A percentile compares a stretch with the other conserved stretches of the same genome.
These are phyloP conservation scores for Periophthalmus modestus DNA, from an alignment of 2,113 vertebrate genomes.

Conservation along the genomic window DNA sequence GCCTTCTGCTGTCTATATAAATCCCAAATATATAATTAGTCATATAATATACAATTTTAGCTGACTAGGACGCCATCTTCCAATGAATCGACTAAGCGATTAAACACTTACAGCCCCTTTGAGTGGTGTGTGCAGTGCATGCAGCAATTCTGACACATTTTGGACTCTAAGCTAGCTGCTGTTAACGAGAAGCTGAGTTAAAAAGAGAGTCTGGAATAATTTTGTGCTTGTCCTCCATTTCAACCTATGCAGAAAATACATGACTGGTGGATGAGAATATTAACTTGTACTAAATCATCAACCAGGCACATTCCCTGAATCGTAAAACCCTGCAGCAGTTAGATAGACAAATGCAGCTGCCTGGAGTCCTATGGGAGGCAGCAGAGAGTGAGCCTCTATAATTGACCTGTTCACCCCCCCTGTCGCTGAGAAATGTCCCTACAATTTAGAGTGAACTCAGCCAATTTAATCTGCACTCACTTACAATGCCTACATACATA, in stretches of 20 bases:
- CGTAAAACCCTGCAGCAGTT: neutral
- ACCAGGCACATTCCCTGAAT: constrained; percentile 6
- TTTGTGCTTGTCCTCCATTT: neutral
- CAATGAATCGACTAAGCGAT: no score
- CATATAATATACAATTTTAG: neutral
- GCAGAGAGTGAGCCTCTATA: constrained; percentile 21
- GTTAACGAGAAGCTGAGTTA: no score
- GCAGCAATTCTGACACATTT: no score
- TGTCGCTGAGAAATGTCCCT: constrained; percentile 16
- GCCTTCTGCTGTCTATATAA: neutral
- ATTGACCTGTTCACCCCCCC: constrained; percentile 23
- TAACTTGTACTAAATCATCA: neutral
- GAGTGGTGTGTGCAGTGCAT: no score
- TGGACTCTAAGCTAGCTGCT: no score
- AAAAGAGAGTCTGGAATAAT: no score
- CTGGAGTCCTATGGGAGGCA: constrained; percentile 1
- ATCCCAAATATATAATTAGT: neutral
- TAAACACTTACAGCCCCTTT: no score
- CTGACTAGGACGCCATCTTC: neutral
- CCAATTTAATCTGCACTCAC: constrained; percentile 17
- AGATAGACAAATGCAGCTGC: neutral
- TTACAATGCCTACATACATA: neutral
- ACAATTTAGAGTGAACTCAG: constrained; percentile 19
- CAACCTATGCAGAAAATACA: neutral
- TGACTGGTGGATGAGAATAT: neutral